Conservation (phyloP, 2,797 vertebrate species). For the Amphiprion clarkii region DNA sequence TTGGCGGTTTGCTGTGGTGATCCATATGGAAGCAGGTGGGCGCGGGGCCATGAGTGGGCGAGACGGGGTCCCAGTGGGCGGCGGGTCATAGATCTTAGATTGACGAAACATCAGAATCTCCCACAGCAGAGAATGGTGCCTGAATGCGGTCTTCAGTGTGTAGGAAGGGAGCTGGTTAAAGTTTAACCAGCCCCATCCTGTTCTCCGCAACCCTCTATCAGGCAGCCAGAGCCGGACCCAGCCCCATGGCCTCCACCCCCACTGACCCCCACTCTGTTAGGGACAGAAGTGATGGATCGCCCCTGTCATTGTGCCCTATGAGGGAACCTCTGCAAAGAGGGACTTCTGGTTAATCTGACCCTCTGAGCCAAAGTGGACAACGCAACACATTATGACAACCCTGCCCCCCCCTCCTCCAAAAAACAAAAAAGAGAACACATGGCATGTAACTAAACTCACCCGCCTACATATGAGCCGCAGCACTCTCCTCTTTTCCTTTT, state of each 20-base stretch:
- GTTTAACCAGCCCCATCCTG: slow-evolving; percentile 93
- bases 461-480: slow-evolving; percentile 54
- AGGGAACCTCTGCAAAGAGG: slow-evolving; percentile 76
- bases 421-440: slow-evolving; percentile 69
- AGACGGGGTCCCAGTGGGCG: slow-evolving; percentile 80
- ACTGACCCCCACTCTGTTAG: slow-evolving; percentile 87
- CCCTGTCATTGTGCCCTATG: slow-evolving; percentile 80
- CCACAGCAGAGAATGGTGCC: slow-evolving; percentile 73
- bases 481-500: slow-evolving; percentile 54
- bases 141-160: slow-evolving; percentile 85
- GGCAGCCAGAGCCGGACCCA: slow-evolving; percentile 57
- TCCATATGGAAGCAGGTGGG: slow-evolving; percentile 79
- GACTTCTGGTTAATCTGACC: slow-evolving; percentile 86
- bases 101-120: slow-evolving; percentile 74
- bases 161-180: slow-evolving; percentile 93
- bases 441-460: slow-evolving; percentile 63
- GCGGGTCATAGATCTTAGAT: slow-evolving; percentile 74
- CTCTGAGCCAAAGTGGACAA: slow-evolving; percentile 80
- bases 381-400: slow-evolving; percentile 81
- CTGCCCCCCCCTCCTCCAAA: slow-evolving; percentile 47
- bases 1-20: slow-evolving; percentile 34
- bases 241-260: slow-evolving; percentile 68
- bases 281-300: slow-evolving; percentile 86
- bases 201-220: slow-evolving; percentile 69
- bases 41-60: slow-evolving; percentile 75